phyloP scores from a whole-genome alignment of 2,113 vertebrate genomes.

The Gambusia holbrooki region DNA sequence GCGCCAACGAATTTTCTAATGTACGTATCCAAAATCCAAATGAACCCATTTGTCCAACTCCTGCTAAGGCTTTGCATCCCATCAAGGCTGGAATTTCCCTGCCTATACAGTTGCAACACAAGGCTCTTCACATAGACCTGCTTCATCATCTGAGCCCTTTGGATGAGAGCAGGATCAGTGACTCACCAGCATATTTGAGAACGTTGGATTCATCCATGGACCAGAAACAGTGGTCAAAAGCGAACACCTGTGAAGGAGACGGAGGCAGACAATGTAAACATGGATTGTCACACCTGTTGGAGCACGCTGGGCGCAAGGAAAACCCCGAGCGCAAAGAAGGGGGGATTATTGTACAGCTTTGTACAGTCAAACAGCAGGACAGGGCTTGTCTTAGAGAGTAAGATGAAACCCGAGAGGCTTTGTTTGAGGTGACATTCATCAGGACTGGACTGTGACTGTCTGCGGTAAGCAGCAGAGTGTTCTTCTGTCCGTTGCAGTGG shows the following conservation, averaged over 20 bases:
- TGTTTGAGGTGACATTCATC: slow-evolving; percentile 51
- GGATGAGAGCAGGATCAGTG: slow-evolving; percentile 17
- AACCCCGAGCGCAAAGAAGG: slow-evolving; percentile 15
- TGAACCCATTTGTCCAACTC: background rate
- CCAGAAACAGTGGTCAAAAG: slow-evolving; percentile 99
- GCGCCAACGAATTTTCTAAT: background rate
- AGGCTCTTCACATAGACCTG: slow-evolving; percentile 16
- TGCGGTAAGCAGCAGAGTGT: slow-evolving; percentile 38
- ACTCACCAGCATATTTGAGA: slow-evolving; percentile 95
- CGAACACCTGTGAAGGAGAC: slow-evolving; percentile 88
- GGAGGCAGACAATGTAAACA: slow-evolving; percentile 36
- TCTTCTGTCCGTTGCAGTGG: slow-evolving; percentile 45
- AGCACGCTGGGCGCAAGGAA: slow-evolving; percentile 39
- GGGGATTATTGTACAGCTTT: slow-evolving; percentile 14
- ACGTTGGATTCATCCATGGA: slow-evolving; percentile 98
- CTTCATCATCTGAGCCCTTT: slow-evolving; percentile 22
- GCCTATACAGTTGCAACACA: slow-evolving; percentile 8
- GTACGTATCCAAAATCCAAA: slow-evolving; percentile 40
- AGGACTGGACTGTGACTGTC: slow-evolving; percentile 33
- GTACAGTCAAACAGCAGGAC: slow-evolving; percentile 52
- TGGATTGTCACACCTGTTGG: slow-evolving; percentile 46
- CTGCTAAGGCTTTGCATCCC: slow-evolving; percentile 27
- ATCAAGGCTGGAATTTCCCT: slow-evolving; percentile 19
- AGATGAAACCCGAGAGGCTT: slow-evolving; percentile 42
- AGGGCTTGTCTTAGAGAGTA: slow-evolving; percentile 50